Evolutionary conservation across 2,113 vertebrate species (phyloP).

Genomic region (Poeciliopsis turrubarensis): DNA sequence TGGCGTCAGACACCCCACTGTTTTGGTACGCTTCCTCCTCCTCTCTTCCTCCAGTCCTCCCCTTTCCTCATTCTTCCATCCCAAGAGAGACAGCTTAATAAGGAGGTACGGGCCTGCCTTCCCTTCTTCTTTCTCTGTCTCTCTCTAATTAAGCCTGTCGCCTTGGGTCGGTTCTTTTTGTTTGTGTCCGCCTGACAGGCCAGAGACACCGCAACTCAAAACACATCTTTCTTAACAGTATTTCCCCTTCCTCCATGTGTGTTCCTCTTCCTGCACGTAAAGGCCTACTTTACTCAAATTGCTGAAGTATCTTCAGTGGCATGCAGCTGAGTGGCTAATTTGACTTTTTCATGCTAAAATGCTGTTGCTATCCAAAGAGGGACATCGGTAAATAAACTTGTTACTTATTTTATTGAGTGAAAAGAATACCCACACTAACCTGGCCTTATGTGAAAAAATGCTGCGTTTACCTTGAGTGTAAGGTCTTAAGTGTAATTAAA

Average conservation of each 20-base stretch:
- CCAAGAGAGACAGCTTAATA: conserved; percentile 72
- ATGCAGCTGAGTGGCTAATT: conserved; percentile 4
- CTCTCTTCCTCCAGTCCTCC: conserved; percentile 57
- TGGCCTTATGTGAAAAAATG: neutral
- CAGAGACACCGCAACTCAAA: conserved; percentile 50
- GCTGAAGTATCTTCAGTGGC: conserved; percentile 8
- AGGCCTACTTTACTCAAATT: conserved; percentile 19
- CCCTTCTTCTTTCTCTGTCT: conserved; percentile 56
- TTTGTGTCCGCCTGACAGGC: conserved; percentile 63
- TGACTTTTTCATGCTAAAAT: neutral
- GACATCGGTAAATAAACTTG: neutral
- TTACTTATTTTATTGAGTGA: neutral
- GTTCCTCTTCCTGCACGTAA: conserved; percentile 18
- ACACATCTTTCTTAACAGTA: conserved; percentile 51
- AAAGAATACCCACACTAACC: neutral
- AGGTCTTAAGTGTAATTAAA: no score
- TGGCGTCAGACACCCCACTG: conserved; percentile 75
- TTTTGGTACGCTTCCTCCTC: conserved; percentile 60
- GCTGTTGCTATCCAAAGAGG: neutral
- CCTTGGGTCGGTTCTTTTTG: conserved; percentile 69
- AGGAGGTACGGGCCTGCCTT: conserved; percentile 68
- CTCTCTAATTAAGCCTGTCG: conserved; percentile 73
- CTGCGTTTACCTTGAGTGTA: neutral
- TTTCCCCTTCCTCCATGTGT: conserved; percentile 34
- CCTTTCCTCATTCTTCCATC: conserved; percentile 64